Evolutionary conservation across 2,888 invertebrate genomes (phyloP), one percentile per base, ranked within the genome.

Genomic region (Pammene aurita): DNA sequence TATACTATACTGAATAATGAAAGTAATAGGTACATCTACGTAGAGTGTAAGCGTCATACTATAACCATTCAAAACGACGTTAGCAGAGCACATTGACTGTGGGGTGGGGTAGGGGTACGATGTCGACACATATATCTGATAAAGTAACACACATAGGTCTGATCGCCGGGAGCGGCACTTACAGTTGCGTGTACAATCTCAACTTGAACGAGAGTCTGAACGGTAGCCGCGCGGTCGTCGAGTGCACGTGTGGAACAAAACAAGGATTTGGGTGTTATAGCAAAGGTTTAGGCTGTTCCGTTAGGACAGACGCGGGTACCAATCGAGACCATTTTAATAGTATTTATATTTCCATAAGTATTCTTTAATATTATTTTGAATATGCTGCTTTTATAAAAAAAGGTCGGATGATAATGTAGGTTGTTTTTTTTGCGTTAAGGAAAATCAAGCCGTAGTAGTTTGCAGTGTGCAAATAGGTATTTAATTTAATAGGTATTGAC

Each of bases 121-220:
- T 76, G 78, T 77, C 82, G 83, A 89, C 87, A 90, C 81, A 86
- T 78, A 84, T 78, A 81, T 80, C 83, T 82, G 81, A 81, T 85
- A 88, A 87, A 83, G 79, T 84, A 86, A 90, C 90, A 91, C 91
- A 91, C 86, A 90, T 83, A 89, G 80, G 80, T 84, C 84, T 78
- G 86, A 84, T 84, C 83, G 86, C 80, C 82, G 82, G 82, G 80
- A 80, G 84, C 80, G 78, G 81, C 85, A 94, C 94, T 94, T 93
- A 94, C 94, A 93, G 90, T 93, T 82, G 93, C 85, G 77, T 93
- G 86, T 84, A 91, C 84, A 87, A 92, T 89, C 86, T 92, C 91
- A 90, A 92, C 92, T 89, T 89, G 89, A 82, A 89, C 84, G 87
- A 86, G 88, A 87, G 88, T 90, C 92, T 92, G 91, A 82, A 79